Evolutionary conservation across 2,888 invertebrate genomes (phyloP).

Genomic region (Marronus borbonicus): DNA sequence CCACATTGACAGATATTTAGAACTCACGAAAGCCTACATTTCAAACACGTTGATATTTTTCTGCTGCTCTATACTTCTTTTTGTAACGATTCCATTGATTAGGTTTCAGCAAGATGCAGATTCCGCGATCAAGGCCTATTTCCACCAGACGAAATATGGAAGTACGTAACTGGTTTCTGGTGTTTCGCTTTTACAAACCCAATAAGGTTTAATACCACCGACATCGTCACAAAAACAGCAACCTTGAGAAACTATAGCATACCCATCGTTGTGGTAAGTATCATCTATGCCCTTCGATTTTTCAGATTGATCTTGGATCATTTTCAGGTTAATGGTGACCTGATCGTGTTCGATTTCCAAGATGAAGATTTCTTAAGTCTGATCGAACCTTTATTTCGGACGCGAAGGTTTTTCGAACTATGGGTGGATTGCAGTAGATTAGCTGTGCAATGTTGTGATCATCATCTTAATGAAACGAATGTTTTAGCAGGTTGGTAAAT

Average conservation of each 20-base stretch:
- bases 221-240: neutral
- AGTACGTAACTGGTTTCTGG: neutral
- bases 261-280: neutral
- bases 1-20: too few species aligned
- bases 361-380: neutral
- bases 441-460: conserved; percentile 64
- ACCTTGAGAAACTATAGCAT: neutral
- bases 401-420: conserved; percentile 59
- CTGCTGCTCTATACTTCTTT: neutral
- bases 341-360: neutral
- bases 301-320: neutral
- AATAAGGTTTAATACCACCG: neutral
- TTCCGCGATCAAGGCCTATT: neutral
- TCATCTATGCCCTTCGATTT: neutral
- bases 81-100: neutral
- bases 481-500: conserved; percentile 56
- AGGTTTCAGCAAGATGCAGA: neutral
- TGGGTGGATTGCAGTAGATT: conserved; percentile 62
- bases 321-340: neutral
- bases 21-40: too few species aligned
- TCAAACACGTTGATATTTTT: too few species aligned
- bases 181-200: neutral
- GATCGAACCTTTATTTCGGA: neutral
- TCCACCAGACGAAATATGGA: neutral
- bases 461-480: conserved; percentile 61